Base-by-base conservation (phyloP, 1,140 invertebrate genomes). In the Agrypnia vestita region DNA sequence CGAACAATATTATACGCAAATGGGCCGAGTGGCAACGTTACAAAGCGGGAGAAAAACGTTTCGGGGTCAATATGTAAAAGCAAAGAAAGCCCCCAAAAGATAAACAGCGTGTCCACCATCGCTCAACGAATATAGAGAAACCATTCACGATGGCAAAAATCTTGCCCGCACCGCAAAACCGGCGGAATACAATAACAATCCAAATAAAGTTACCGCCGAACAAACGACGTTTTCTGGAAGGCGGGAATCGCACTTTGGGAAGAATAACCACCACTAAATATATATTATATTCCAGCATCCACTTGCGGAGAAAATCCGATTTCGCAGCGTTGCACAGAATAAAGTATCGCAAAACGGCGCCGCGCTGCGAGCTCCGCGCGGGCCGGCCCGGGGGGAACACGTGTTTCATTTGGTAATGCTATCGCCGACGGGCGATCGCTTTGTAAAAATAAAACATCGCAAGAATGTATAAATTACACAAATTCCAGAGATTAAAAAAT, bases 321-420 rank as follows among this genome's bases (percentile, higher is more conserved):
- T 75, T 75, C 46, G 73, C 73, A 61, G 55, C 73, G 73, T 75
- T 61, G 51, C 73, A 75, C 53, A 35, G 73, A 56, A 75, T 75
- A 75, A 75, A 75, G 73, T 75, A 75, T 47, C 73, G 73, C 44
- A 44, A 75, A 59, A 46, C 59, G 73, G 53, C 71, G 49, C 49
- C 35, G 15, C 46, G n/a, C 44, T 17, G n/a, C 35, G 8, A 4
- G 7, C 62, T 7, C 35, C 56, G 8, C 49, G 8, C 11, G 49
- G 49, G 11, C 49, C 49, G n/a, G 25, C 6, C 25, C 25, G 3
- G 15, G 15, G 10, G 43, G 13, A 69, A 69, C 64, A 69, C 64
- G 64, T 69, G 64, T 69, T 47, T 47, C 19, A 43, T 43, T 64
- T 64, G 25, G 61, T 44, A 13, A 64, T 35, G 35, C 13, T 15